Evolutionary conservation across 2,888 invertebrate species (phyloP).

Genomic region (Acanthosepion pharaonis): DNA sequence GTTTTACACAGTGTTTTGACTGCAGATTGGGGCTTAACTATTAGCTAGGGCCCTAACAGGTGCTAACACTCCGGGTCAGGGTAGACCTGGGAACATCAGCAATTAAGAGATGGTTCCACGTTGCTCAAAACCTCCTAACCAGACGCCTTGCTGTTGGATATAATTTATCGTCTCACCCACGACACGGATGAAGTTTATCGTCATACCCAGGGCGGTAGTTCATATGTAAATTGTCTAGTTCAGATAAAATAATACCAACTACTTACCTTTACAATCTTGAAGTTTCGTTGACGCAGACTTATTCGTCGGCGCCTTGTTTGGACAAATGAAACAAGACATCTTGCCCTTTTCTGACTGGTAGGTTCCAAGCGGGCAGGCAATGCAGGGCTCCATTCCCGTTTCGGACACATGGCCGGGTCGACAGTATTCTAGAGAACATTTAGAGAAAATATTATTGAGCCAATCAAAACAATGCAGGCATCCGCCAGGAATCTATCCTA

Average conservation of each 20-base stretch:
- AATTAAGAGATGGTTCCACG: no score
- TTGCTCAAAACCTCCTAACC: no score
- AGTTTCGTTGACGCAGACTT: constrained; percentile 62
- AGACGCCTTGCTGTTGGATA: no score
- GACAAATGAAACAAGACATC: constrained; percentile 75
- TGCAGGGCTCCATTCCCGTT: constrained; percentile 78
- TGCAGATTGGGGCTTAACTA: no score
- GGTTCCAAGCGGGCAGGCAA: constrained; percentile 77
- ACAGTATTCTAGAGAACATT: constrained; percentile 77
- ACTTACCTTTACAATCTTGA: constrained; percentile 66
- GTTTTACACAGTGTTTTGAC: no score
- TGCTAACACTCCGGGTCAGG: no score
- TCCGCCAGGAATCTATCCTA: no score
- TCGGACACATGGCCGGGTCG: constrained; percentile 77
- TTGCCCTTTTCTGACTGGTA: constrained; percentile 74
- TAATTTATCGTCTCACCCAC: no score
- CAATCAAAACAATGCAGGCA: no score
- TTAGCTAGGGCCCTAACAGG: no score
- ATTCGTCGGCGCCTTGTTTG: constrained; percentile 62
- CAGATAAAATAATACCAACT: background rate
- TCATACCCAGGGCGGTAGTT: background rate
- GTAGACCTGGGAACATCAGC: no score
- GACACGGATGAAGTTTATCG: no score
- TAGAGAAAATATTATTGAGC: background rate
- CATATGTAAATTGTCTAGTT: background rate